Base-by-base conservation (phyloP, 1,140 invertebrate genomes). In the Ditylenchus dipsaci region DNA sequence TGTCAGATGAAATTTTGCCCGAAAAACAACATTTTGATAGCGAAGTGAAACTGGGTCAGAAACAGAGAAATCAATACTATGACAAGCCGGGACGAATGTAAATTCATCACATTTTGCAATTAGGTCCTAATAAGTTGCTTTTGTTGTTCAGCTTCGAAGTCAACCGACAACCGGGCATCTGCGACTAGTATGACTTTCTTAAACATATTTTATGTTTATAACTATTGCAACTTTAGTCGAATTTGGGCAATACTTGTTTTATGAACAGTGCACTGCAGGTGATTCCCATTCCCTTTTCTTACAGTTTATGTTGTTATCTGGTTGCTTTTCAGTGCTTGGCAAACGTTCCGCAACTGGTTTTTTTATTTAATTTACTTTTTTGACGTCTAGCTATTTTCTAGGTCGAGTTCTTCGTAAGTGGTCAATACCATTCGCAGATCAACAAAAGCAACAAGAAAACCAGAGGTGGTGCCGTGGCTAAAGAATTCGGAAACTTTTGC, bases 361-460 rank as follows among this genome's bases (percentile, higher is more conserved):
- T 84, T 27, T 87, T 87, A 89, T 76, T 68, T 87, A 30, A 81
- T 79, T 61, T 82, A 85, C 83, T 73, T 81, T 49, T 75, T 85
- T 29, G 88, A 89, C 67, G 76, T 89, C 5, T 89, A 89, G 78
- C 15, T 26, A 53, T 26, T 17, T 21, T 53, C 3, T 15, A 53
- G 33, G 33, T 38, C 33, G 74, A 84, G 27, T 87, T 87, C 74
- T 87, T 89, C 76, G 15, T 26, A 53, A 53, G 49, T 53, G n/a
- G 49, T 7, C n/a, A 53, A 53, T 21, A 53, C 49, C 49, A 19
- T 19, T 81, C 85, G 26, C 88, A 89, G 68, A 77, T 89, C 8
- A 82, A 45, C 84, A 86, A n/a, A 89, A 89, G 77, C 87, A 87
- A 1, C 89, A 0, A 88, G 88, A 30, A 88, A 87, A 84, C 81